Percentiles rank a stretch among this genome's conserved stretches.
phyloP scores from a whole-genome alignment of 2,888 invertebrate species.

The Drosophila acutilabella region DNA sequence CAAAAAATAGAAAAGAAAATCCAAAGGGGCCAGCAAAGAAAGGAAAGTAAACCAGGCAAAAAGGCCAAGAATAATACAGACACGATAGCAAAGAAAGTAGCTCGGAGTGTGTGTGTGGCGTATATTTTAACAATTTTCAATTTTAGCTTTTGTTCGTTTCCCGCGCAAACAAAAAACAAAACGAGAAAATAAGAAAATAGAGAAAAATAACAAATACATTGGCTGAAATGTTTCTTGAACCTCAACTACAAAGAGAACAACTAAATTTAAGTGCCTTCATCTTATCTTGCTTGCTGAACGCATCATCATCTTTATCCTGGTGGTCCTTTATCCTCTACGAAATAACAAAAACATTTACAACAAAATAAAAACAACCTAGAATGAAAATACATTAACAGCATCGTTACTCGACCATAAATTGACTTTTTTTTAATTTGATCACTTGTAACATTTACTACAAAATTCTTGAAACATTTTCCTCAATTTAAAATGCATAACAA shows the following conservation, averaged over 20 bases:
- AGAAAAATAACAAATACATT: constrained; percentile 54
- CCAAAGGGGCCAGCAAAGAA: constrained; percentile 7
- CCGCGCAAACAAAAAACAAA: constrained; percentile 55
- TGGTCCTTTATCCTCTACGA: constrained; percentile 39
- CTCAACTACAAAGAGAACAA: constrained; percentile 59
- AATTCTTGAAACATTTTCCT: constrained; percentile 43
- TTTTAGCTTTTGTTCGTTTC: constrained; percentile 75
- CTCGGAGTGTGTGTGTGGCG: constrained; percentile 52
- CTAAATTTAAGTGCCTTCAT: constrained; percentile 75
- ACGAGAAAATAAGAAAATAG: constrained; percentile 24
- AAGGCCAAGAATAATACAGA: constrained; percentile 69
- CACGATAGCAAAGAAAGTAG: constrained; percentile 63
- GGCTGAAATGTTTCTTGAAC: constrained; percentile 32
- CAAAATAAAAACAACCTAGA: not conserved
- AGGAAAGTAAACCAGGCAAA: constrained; percentile 74
- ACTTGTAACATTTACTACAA: constrained; percentile 40
- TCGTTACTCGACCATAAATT: constrained; percentile 38
- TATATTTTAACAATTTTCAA: constrained; percentile 79
- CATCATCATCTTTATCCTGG: constrained; percentile 43
- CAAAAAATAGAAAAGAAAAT: constrained; percentile 22
- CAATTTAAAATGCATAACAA: constrained; percentile 65
- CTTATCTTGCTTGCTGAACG: constrained; percentile 60
- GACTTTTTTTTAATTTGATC: constrained; percentile 69
- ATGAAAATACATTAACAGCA: constrained; percentile 12
- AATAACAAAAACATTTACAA: not conserved